These are phyloP conservation scores for Harpagifer antarcticus DNA, from an alignment of 2,797 vertebrate genomes.

Conservation along the genomic window DNA sequence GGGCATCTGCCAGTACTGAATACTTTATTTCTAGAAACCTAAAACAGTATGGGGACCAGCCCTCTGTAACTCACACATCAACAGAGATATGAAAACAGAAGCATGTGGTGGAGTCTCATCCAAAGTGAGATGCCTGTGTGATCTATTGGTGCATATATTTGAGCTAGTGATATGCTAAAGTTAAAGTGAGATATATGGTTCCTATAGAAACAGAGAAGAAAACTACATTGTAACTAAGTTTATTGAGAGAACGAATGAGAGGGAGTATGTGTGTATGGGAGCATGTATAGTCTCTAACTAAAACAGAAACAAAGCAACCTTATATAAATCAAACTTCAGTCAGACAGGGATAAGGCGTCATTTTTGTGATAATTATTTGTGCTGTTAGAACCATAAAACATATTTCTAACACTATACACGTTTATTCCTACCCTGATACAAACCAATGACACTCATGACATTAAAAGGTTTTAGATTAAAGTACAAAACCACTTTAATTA, in stretches of 20 bases:
- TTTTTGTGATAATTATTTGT: background rate
- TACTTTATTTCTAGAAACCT: slow-evolving; percentile 10
- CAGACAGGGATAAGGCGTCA: background rate
- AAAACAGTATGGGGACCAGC: background rate
- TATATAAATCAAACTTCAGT: too few species aligned
- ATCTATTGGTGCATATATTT: slow-evolving; percentile 5
- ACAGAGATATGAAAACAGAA: slow-evolving; percentile 12
- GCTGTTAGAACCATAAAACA: background rate
- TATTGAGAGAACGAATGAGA: too few species aligned
- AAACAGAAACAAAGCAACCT: background rate
- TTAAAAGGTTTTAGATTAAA: slow-evolving; percentile 29
- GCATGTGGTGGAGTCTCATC: slow-evolving; percentile 8
- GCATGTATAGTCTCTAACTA: background rate
- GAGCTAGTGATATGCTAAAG: background rate
- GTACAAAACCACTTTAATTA: slow-evolving; percentile 36
- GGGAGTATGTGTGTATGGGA: too few species aligned
- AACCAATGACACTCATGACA: slow-evolving; percentile 25
- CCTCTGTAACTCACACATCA: background rate
- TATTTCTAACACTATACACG: background rate
- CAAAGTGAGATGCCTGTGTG: background rate
- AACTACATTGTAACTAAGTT: too few species aligned
- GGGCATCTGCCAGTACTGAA: slow-evolving; percentile 12
- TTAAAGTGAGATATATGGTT: too few species aligned
- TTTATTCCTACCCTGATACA: background rate
- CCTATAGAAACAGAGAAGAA: too few species aligned